Conservation (phyloP, 2,888 invertebrate genomes). For the Halictus ligatus region DNA sequence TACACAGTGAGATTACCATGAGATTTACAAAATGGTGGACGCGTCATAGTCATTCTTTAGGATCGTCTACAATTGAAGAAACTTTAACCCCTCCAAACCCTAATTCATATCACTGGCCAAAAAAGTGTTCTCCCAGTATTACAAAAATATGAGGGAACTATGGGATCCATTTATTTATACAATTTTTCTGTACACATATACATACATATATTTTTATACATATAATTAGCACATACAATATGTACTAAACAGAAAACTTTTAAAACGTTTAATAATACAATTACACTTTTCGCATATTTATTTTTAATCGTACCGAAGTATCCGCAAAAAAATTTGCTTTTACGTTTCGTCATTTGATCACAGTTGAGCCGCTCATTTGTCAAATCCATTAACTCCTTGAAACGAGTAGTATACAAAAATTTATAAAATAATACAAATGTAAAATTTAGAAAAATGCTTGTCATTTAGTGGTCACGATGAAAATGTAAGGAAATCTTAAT, state of each 20-base stretch:
- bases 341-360: not conserved
- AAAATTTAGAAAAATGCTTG: not conserved
- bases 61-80: not conserved
- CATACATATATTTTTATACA: not conserved
- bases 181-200: not conserved
- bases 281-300: not conserved
- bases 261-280: not conserved
- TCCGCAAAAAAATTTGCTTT: not conserved
- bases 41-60: not conserved
- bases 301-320: not conserved
- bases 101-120: not conserved
- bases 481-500: not conserved
- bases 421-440: not conserved
- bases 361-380: not conserved
- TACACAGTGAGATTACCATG: constrained; percentile 9
- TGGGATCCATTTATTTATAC: not conserved
- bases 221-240: not conserved
- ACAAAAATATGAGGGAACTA: not conserved
- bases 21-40: constrained; percentile 28
- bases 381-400: not conserved
- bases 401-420: not conserved
- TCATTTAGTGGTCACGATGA: not conserved
- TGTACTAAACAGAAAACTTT: not conserved
- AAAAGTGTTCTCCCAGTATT: not conserved
- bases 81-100: not conserved